Percentiles rank a stretch among this genome's conserved stretches.
Conservation (phyloP, 1,140 invertebrate species). For the Globodera ellingtonae region DNA sequence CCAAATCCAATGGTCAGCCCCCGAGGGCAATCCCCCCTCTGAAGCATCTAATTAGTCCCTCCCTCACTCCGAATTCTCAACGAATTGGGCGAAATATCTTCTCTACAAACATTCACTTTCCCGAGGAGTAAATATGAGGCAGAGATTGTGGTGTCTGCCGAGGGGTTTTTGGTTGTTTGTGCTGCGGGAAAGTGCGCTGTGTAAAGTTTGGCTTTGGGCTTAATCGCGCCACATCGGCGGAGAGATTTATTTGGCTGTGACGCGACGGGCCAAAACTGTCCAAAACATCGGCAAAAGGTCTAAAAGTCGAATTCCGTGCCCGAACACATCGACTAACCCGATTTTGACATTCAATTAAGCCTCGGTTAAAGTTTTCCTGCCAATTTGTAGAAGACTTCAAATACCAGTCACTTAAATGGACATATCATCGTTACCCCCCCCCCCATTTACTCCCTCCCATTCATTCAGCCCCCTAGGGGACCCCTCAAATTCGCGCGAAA, state of each 20-base stretch:
- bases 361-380: too few relatives aligned
- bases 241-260: not conserved
- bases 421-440: not conserved
- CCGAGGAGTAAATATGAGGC: not conserved
- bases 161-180: slow-evolving; percentile 23
- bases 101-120: not conserved
- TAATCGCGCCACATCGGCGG: slow-evolving; percentile 1
- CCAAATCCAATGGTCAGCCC: slow-evolving; percentile 1
- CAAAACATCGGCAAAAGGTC: not conserved
- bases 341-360: too few relatives aligned
- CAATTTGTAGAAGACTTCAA: too few relatives aligned
- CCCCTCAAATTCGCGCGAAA: not conserved
- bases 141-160: not conserved
- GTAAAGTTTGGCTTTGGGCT: slow-evolving; percentile 33
- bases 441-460: not conserved
- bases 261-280: not conserved
- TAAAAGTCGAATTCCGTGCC: not conserved
- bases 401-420: too few relatives aligned
- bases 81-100: slow-evolving; percentile 5
- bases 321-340: too few relatives aligned
- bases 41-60: slow-evolving; percentile 8
- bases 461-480: not conserved
- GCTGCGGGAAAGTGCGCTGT: slow-evolving; percentile 16
- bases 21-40: not conserved
- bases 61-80: not conserved